Conservation (phyloP, 2,113 vertebrate genomes). For the Loxodonta africana region DNA sequence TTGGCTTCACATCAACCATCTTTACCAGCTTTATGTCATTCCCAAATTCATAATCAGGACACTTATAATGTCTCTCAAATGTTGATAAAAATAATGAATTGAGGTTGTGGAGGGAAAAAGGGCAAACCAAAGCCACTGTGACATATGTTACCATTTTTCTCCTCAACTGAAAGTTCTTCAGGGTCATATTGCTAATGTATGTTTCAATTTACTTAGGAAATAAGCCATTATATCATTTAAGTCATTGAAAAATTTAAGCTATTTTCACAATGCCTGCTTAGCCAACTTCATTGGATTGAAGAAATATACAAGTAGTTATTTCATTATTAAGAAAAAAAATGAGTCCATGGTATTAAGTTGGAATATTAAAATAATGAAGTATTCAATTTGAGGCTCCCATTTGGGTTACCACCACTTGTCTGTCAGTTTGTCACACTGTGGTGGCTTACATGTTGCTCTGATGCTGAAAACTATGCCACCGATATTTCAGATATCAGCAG, state of each 20-base stretch:
- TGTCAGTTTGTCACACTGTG: too few relatives aligned
- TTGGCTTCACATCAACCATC: neutral
- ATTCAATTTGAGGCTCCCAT: neutral
- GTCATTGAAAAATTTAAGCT: neutral
- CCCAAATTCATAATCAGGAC: neutral
- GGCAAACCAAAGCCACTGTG: neutral
- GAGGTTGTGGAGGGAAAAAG: neutral
- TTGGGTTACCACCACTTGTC: neutral
- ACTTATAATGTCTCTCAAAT: neutral
- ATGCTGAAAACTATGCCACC: too few relatives aligned
- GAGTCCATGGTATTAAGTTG: neutral
- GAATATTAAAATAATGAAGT: conserved; percentile 42
- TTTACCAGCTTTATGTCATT: neutral
- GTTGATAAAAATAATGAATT: neutral
- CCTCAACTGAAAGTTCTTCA: neutral
- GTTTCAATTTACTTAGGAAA: conserved; percentile 4
- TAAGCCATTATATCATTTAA: neutral
- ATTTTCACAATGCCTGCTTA: neutral
- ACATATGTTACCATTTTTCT: neutral
- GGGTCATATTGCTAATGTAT: neutral
- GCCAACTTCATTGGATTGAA: neutral
- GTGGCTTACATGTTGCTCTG: too few relatives aligned
- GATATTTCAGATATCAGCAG: too few relatives aligned
- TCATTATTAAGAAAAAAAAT: conserved; percentile 34
- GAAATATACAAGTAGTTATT: neutral